phyloP scores from a whole-genome alignment of 2,797 vertebrate species.

The Xyrichtys novacula region DNA sequence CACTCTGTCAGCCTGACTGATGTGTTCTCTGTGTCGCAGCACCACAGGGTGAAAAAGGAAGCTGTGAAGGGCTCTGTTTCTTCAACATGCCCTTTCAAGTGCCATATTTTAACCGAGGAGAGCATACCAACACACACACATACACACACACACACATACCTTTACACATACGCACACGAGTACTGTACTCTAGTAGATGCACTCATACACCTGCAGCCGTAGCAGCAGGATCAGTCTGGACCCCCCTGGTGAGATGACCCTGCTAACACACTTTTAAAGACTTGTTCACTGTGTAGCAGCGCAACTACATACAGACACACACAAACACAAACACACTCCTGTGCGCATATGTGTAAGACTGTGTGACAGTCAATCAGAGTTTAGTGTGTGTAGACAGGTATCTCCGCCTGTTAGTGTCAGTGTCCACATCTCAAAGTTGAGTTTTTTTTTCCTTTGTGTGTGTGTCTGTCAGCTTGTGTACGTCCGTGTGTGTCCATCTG shows the following conservation, averaged over 20 bases:
- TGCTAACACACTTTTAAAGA: conserved; percentile 37
- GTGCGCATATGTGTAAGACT: not conserved
- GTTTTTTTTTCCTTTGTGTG: conserved; percentile 16
- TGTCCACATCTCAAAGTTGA: conserved; percentile 13
- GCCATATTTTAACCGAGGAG: conserved; percentile 49
- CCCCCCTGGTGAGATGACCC: conserved; percentile 29
- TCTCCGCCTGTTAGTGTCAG: conserved; percentile 54
- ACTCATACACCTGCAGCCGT: conserved; percentile 3
- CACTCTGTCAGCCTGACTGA: conserved; percentile 38
- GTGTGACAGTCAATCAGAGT: conserved; percentile 48
- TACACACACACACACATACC: not conserved
- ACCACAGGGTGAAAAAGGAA: conserved; percentile 23
- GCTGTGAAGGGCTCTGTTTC: conserved; percentile 51
- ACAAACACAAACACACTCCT: not conserved
- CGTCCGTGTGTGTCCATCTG: conserved; percentile 13
- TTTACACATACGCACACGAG: not conserved
- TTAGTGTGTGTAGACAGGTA: conserved; percentile 64
- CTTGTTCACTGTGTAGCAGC: conserved; percentile 5
- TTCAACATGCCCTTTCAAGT: conserved; percentile 57
- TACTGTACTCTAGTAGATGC: too few relatives aligned
- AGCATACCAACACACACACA: conserved; percentile 3
- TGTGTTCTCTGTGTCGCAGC: conserved; percentile 23
- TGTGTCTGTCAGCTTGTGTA: conserved; percentile 10
- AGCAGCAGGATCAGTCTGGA: conserved; percentile 11
- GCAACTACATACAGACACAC: conserved; percentile 7